A percentile compares a stretch with the other conserved stretches of the same genome.
These are phyloP conservation scores for Oedothorax gibbosus DNA, from an alignment of 1,140 invertebrate genomes.

Conservation along the genomic window DNA sequence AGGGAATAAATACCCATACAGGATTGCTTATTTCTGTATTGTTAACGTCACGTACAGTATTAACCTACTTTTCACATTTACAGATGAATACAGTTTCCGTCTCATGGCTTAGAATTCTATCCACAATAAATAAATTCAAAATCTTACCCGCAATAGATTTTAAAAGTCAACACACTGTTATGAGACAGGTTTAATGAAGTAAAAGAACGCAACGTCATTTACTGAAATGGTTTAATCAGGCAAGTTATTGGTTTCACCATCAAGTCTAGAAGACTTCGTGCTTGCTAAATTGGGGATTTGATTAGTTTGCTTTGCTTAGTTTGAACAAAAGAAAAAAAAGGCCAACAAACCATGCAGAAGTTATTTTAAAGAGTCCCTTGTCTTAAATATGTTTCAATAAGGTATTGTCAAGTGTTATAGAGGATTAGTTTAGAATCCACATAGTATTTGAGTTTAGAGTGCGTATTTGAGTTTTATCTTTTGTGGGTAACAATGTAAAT, in stretches of 20 bases:
- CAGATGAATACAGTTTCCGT: too few relatives aligned
- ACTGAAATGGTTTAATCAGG: neutral
- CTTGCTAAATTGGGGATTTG: neutral
- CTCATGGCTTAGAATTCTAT: too few relatives aligned
- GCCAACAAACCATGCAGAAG: neutral
- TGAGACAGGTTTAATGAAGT: neutral
- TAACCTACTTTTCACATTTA: too few relatives aligned
- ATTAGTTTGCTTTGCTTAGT: neutral
- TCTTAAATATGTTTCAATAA: neutral
- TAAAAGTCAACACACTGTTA: neutral
- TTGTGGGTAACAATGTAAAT: too few relatives aligned
- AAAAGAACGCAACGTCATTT: neutral
- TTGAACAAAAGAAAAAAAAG: neutral
- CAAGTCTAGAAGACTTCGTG: neutral
- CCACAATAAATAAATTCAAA: neutral
- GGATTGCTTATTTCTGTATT: too few relatives aligned
- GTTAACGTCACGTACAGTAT: too few relatives aligned
- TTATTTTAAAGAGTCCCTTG: neutral
- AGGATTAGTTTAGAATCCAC: too few relatives aligned
- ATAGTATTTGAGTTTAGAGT: too few relatives aligned
- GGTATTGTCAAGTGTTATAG: too few relatives aligned
- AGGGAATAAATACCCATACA: too few relatives aligned
- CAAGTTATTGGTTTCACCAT: neutral
- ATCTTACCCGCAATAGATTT: neutral
- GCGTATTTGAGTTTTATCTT: too few relatives aligned